These are phyloP conservation scores for Dysdera silvatica DNA, from an alignment of 1,140 invertebrate species.

Conservation along the genomic window DNA sequence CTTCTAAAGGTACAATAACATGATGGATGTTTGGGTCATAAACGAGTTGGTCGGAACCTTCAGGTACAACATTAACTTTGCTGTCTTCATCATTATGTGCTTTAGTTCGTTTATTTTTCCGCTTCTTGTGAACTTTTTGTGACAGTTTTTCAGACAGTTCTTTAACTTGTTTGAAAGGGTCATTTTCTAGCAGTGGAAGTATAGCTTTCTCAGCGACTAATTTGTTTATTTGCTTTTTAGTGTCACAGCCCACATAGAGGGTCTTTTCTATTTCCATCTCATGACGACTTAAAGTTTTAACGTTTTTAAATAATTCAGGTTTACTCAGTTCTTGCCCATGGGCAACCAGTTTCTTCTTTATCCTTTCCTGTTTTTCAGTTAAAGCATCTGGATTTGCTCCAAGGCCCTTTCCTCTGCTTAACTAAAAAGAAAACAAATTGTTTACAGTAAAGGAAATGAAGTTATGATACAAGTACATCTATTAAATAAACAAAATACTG, in stretches of 20 bases:
- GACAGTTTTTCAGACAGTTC: conserved; percentile 9
- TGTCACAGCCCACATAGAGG: conserved; percentile 15
- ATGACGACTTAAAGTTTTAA: conserved; percentile 22
- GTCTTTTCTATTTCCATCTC: conserved; percentile 27
- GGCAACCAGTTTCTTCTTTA: conserved; percentile 11
- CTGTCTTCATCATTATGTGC: not conserved
- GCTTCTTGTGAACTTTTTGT: not conserved
- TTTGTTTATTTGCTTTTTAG: conserved; percentile 1
- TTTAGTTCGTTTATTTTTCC: not conserved
- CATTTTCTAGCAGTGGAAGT: not conserved
- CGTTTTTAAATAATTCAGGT: not conserved
- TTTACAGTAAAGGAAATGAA: not conserved
- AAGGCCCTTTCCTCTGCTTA: not conserved
- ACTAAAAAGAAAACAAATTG: not conserved
- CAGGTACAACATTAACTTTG: no score
- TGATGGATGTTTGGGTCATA: conserved; percentile 21
- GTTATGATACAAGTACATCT: no score
- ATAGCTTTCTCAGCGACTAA: not conserved
- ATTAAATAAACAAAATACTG: no score
- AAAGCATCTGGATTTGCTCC: conserved; percentile 7
- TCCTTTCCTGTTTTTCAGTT: not conserved
- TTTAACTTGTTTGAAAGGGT: conserved; percentile 7
- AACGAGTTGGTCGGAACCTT: not conserved
- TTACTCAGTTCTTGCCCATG: conserved; percentile 2
- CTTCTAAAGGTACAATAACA: conserved; percentile 17